Evolutionary conservation across 2,888 invertebrate species (phyloP), one percentile per base, ranked within the genome.

Genomic region (Nomada lathburiana): DNA sequence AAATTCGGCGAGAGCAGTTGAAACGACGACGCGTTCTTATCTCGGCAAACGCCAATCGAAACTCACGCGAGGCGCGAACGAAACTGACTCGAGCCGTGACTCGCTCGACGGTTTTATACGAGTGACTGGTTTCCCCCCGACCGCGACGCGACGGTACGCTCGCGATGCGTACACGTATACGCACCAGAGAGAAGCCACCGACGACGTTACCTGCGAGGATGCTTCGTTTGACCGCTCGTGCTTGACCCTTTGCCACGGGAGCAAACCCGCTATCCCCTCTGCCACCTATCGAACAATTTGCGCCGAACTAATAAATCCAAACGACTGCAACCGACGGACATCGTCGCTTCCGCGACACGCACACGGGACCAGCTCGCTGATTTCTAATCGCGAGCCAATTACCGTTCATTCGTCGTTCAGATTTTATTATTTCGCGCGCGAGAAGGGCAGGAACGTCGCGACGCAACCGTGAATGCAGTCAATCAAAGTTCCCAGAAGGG

Each of bases 21-120:
- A 18, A 23, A 69, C 44, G 55, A 55, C n/a, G 55, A 18, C 59
- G 44, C 50, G 59, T 10, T 23, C 29, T 47, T 59, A 50, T 50
- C 77, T 26, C 18, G 13, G 10, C 44, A 16, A 65, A 16, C 26
- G 18, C 55, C 13, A 59, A 70, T 4, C 74, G 64, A 82, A 16
- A 67, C 72, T n/a, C 81, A 50, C 75, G 75, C 80, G 88, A 90
- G 84, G 88, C 91, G 89, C 92, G 89, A 90, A 91, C 92, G 88
- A 91, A 89, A 93, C 93, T 93, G 92, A 91, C 90, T 89, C 86
- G 90, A 87, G 83, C 86, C 88, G 89, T 89, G 92, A 92, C 90
- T 90, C 84, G 90, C 86, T 85, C 87, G 88, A 86, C 85, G 90
- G 91, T 91, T 92, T 93, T 93, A 93, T 93, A 90, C 90, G 89